Percentiles rank a stretch among this genome's conserved stretches.
Evolutionary conservation across 2,888 invertebrate genomes (phyloP).

Genomic region (Parthenolecanium corni): DNA sequence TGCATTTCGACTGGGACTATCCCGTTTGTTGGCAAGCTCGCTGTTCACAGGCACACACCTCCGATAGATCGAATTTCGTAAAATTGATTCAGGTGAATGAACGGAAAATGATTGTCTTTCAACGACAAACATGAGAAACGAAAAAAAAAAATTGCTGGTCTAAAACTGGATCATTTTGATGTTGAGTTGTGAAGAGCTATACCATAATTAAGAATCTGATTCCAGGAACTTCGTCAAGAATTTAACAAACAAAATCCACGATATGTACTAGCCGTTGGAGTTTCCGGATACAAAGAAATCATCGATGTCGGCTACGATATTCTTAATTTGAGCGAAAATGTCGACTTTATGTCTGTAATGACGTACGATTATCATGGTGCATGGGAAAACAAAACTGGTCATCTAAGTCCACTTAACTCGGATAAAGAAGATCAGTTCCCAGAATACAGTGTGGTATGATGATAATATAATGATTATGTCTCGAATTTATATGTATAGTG

Average conservation of each 20-base stretch:
- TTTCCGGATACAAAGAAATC: conserved; percentile 84
- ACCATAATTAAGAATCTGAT: no score
- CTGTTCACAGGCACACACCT: conserved; percentile 65
- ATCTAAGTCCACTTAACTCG: conserved; percentile 65
- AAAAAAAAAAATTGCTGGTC: no score
- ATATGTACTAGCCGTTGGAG: conserved; percentile 65
- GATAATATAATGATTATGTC: no score
- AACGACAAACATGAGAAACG: no score
- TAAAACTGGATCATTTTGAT: no score
- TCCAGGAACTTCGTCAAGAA: conserved; percentile 50
- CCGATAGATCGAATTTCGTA: conserved; percentile 66
- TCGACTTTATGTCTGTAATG: conserved; percentile 75
- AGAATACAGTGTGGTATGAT: conserved; percentile 63
- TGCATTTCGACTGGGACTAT: conserved; percentile 91
- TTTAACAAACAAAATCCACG: conserved; percentile 47
- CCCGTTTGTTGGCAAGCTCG: conserved; percentile 88
- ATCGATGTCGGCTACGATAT: conserved; percentile 78
- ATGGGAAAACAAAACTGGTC: conserved; percentile 71
- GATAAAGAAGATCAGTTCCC: conserved; percentile 54
- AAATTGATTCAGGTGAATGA: conserved; percentile 55
- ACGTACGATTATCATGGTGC: conserved; percentile 80
- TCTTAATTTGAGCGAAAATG: conserved; percentile 51
- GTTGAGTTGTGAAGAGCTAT: no score
- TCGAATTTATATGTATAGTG: no score
- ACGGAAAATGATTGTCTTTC: no score